Percentiles rank a stretch among this genome's conserved stretches.
Evolutionary conservation across 1,140 invertebrate genomes (phyloP).

Genomic region (Heliconius hermathena): DNA sequence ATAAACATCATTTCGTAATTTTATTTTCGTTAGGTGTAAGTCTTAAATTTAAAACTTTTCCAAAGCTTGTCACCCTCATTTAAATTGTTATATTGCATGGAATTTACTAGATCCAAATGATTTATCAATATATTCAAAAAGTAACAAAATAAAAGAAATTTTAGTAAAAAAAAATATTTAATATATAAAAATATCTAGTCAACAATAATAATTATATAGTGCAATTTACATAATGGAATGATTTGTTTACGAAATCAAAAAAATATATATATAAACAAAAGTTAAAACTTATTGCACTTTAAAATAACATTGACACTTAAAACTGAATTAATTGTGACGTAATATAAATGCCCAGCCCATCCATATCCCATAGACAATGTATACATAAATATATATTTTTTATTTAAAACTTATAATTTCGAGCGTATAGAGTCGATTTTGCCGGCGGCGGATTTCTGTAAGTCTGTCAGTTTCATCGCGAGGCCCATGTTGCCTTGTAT

Average conservation of each 20-base stretch:
- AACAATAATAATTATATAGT: constrained; percentile 44
- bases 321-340: constrained; percentile 12
- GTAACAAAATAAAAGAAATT: neutral
- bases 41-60: too few relatives aligned
- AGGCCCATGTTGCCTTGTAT: constrained; percentile 98
- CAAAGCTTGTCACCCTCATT: too few relatives aligned
- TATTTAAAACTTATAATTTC: constrained; percentile 88
- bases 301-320: constrained; percentile 11
- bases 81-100: too few relatives aligned
- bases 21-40: too few relatives aligned
- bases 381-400: constrained; percentile 9
- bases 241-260: constrained; percentile 44
- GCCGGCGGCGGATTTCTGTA: constrained; percentile 87
- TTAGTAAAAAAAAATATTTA: constrained; percentile 27
- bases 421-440: constrained; percentile 88
- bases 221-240: constrained; percentile 58
- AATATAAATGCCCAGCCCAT: constrained; percentile 54
- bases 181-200: constrained; percentile 56
- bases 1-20: too few relatives aligned
- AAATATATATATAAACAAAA: constrained; percentile 2
- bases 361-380: constrained; percentile 48
- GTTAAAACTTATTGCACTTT: neutral
- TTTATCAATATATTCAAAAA: neutral
- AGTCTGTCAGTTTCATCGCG: constrained; percentile 95
- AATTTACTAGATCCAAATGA: neutral